Evolutionary conservation across 2,113 vertebrate genomes (phyloP), one percentile per base, ranked within the genome.

Genomic region (Phycodurus eques): DNA sequence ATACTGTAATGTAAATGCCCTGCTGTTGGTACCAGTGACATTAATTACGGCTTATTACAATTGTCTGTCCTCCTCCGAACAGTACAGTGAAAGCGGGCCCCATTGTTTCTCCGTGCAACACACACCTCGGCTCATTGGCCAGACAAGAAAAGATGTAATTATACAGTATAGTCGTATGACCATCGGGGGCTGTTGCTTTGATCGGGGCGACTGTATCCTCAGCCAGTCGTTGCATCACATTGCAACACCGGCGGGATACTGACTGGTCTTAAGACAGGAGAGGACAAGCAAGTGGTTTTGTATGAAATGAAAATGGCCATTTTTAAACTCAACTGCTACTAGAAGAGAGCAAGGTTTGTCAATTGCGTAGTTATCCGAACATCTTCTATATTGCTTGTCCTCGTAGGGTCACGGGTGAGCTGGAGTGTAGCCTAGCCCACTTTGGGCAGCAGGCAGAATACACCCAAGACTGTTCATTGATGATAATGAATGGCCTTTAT

Each of bases 31-130:
- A 17, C 76, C 80, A 72, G 76, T 92, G 91, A 86, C 75, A 70
- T 83, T 93, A 93, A 90, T 90, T 91, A 90, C 53, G 83, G 82
- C 81, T 77, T 76, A 84, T 90, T 86, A 85, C 85, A 76, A 80
- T 71, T 74, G 71, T 70, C 80, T 85, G 86, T 91, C 88, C 87
- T 86, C 88, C 88, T 87, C 81, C 86, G 78, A 78, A 22, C 70
- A 77, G 82, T 79, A 69, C 70, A 78, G 59, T 67, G 86, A 88
- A 78, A 85, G 87, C 77, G 70, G 35, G 80, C 73, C 60, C 76
- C 76, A 87, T 89, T 90, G 87, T 91, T 85, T 77, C 67, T 72
- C 73, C 44, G 81, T 60, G 64, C 57, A 54, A 73, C 20, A 68
- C 73, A 77, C 73, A 78, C 80, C 78, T 83, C 80, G 76, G 74